phyloP scores from a whole-genome alignment of 2,888 invertebrate species.

The Scotopteryx bipunctaria region DNA sequence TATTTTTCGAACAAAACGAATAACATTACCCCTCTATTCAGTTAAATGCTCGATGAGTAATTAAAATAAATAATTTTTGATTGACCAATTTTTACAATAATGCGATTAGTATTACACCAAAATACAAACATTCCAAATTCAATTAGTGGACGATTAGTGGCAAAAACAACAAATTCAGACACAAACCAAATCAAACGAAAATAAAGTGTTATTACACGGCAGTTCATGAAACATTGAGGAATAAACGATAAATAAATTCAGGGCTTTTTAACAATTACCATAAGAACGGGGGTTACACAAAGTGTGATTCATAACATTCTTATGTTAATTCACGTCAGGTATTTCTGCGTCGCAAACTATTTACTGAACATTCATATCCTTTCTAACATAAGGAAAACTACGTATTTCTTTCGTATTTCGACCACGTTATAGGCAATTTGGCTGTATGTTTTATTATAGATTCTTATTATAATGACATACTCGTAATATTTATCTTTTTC shows the following conservation, averaged over 20 bases:
- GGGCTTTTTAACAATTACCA: slow-evolving; percentile 42
- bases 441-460: no score
- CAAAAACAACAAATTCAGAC: slow-evolving; percentile 38
- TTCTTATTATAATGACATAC: no score
- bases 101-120: slow-evolving; percentile 28
- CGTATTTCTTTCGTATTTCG: neutral
- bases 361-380: slow-evolving; percentile 49
- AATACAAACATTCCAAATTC: slow-evolving; percentile 42
- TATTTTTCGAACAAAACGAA: no score
- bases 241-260: slow-evolving; percentile 32
- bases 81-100: neutral
- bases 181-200: slow-evolving; percentile 37
- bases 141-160: slow-evolving; percentile 51
- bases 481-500: no score
- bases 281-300: slow-evolving; percentile 42
- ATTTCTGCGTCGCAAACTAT: slow-evolving; percentile 43
- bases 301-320: slow-evolving; percentile 53
- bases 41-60: no score
- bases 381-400: slow-evolving; percentile 13
- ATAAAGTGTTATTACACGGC: slow-evolving; percentile 30
- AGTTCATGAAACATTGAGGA: slow-evolving; percentile 23
- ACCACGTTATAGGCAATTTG: neutral
- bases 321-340: slow-evolving; percentile 55
- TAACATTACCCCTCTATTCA: no score
- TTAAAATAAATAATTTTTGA: no score